A percentile compares a stretch with the other conserved stretches of the same genome.
phyloP scores from a whole-genome alignment of 2,797 vertebrate species.

The Gymnodraco acuticeps region DNA sequence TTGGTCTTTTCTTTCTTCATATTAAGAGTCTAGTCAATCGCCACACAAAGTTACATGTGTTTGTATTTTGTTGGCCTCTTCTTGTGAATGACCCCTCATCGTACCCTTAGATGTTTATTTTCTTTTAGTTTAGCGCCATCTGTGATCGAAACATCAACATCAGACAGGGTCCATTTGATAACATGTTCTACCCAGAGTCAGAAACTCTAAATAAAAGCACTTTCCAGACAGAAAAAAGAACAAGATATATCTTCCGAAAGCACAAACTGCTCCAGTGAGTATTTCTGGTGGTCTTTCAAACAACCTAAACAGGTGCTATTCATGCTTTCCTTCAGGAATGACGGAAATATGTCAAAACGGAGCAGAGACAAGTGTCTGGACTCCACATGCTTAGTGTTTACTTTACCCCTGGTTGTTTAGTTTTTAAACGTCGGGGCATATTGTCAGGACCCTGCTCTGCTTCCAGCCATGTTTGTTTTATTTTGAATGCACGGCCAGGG shows the following conservation, averaged over 20 bases:
- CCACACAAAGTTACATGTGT: no score
- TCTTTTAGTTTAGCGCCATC: no score
- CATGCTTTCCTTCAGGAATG: not conserved
- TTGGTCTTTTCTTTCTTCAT: no score
- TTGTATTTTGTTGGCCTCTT: no score
- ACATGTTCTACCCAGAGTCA: not conserved
- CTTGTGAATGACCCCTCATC: no score
- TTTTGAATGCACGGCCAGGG: slow-evolving; percentile 79
- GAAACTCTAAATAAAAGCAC: not conserved
- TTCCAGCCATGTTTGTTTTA: slow-evolving; percentile 77
- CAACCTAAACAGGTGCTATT: not conserved
- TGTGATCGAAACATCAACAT: no score
- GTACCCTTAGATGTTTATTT: no score
- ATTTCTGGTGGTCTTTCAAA: slow-evolving; percentile 9
- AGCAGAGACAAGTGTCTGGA: slow-evolving; percentile 68
- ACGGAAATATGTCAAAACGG: slow-evolving; percentile 26
- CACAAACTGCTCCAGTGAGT: not conserved
- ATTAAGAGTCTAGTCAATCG: no score
- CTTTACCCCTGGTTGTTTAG: slow-evolving; percentile 72
- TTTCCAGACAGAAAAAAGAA: not conserved
- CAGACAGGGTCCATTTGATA: no score
- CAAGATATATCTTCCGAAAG: not conserved
- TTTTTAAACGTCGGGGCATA: slow-evolving; percentile 66
- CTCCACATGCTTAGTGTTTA: slow-evolving; percentile 77
- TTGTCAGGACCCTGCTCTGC: slow-evolving; percentile 65